Base-by-base conservation (phyloP, 1,140 invertebrate genomes). In the Tetramorium alpestre region DNA sequence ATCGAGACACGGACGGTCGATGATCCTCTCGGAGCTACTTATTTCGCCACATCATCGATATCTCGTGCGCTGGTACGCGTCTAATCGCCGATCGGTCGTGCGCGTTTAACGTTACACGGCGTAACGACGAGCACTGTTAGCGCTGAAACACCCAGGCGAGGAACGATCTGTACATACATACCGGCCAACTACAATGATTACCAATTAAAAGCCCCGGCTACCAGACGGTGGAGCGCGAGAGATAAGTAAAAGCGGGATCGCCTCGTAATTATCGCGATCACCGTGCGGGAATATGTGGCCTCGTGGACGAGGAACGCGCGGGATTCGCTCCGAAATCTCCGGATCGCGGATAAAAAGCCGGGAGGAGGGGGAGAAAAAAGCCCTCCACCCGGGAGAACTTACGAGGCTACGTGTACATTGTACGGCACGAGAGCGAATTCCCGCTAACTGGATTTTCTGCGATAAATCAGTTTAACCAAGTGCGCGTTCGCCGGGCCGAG, bases 1-100 rank as follows among this genome's bases (percentile, higher is more conserved):
- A 93, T 90, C 91, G 81, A 88, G 91, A 90, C 90, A 91, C 78
- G 90, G 82, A 89, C 86, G 92, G 91, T 91, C 91, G 89, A 93
- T 87, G 91, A 93, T 90, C 90, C 81, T 90, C 77, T 51, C 85
- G 85, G 78, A 80, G 88, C 86, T 88, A 88, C 89, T 86, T 87
- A 90, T 88, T 86, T 65, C 76, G 89, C 89, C 80, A 69, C 89
- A 90, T 90, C 90, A 91, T 91, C 90, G 81, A 73, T 89, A 89
- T 84, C 89, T 76, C 73, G 65, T 69, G 72, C 67, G 72, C 58
- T n/a, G 64, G 78, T 82, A 58, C 69, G 80, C 73, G 56, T 78
- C 62, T 85, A 78, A 85, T 85, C 82, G 80, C 51, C 67, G 69
- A 41, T 72, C 67, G 67, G 67, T 73, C 69, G 54, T 75, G 69